phyloP scores from a whole-genome alignment of 2,888 invertebrate genomes.

The Neoascia interrupta region DNA sequence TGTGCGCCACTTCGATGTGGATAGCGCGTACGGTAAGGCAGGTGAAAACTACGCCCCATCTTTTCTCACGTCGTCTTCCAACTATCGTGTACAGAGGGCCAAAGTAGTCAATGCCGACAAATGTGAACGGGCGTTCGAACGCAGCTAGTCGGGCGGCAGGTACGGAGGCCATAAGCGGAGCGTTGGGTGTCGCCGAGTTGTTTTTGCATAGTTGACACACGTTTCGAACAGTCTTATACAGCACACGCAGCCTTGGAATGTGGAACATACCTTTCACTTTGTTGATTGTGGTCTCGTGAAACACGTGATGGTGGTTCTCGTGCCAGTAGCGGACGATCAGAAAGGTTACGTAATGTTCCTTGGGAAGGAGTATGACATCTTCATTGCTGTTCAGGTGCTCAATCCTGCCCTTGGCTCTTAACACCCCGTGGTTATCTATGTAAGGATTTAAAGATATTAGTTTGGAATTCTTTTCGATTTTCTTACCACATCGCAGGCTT shows the following conservation, averaged over 20 bases:
- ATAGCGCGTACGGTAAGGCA: too few relatives aligned
- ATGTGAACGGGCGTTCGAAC: constrained; percentile 63
- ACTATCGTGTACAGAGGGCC: constrained; percentile 54
- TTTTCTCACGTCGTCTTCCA: constrained; percentile 55
- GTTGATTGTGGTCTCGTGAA: constrained; percentile 52
- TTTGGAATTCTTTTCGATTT: constrained; percentile 27
- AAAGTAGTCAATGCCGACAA: constrained; percentile 67
- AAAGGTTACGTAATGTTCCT: constrained; percentile 43
- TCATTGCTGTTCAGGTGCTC: constrained; percentile 42
- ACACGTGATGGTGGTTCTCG: constrained; percentile 51
- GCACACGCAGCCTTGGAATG: constrained; percentile 47
- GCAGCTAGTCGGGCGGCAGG: constrained; percentile 48
- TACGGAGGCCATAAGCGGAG: constrained; percentile 60
- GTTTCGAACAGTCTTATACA: constrained; percentile 52
- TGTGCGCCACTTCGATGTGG: constrained; percentile 63
- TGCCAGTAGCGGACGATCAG: constrained; percentile 40
- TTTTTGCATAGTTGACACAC: constrained; percentile 62
- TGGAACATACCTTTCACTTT: constrained; percentile 53
- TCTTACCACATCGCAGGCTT: constrained; percentile 33
- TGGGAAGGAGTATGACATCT: constrained; percentile 9
- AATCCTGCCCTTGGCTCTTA: constrained; percentile 32
- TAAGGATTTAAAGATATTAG: constrained; percentile 43
- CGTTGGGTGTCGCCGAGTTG: constrained; percentile 4
- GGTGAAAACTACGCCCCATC: too few relatives aligned
- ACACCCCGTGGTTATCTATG: constrained; percentile 28